phyloP scores from a whole-genome alignment of 2,113 vertebrate genomes.

The Terrapene triunguis region DNA sequence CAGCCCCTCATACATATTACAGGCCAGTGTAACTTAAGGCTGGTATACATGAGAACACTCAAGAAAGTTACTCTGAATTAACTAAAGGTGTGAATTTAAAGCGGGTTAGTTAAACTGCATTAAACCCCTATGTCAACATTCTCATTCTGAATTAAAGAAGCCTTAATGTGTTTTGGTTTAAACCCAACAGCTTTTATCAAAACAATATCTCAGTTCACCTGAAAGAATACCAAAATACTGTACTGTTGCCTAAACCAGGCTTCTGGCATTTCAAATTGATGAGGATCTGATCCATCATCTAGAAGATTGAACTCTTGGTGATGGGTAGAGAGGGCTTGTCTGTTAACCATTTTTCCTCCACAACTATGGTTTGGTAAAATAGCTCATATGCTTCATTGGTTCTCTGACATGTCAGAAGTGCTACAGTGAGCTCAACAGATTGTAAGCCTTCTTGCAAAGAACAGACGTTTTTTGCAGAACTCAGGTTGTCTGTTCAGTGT shows the following conservation, averaged over 20 bases:
- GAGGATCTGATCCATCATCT: not conserved
- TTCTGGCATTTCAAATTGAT: not conserved
- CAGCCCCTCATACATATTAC: not conserved
- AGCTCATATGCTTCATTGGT: too few relatives aligned
- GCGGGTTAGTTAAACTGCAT: not conserved
- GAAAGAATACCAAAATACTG: not conserved
- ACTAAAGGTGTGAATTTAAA: not conserved
- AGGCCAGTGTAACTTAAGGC: not conserved
- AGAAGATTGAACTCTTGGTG: not conserved
- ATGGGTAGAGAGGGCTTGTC: not conserved
- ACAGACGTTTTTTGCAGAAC: not conserved
- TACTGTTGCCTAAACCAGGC: not conserved
- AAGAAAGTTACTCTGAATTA: not conserved
- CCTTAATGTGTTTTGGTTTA: not conserved
- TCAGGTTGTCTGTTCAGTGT: not conserved
- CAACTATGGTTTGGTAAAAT: too few relatives aligned
- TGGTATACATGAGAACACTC: not conserved
- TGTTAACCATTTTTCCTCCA: too few relatives aligned
- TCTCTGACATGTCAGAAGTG: too few relatives aligned
- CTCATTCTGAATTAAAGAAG: not conserved
- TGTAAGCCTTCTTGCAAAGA: not conserved
- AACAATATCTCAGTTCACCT: not conserved
- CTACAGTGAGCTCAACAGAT: not conserved
- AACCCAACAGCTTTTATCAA: not conserved
- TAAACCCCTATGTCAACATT: not conserved